Evolutionary conservation across 2,113 vertebrate genomes (phyloP), one percentile per base, ranked within the genome.

Genomic region (Hylia prasina): DNA sequence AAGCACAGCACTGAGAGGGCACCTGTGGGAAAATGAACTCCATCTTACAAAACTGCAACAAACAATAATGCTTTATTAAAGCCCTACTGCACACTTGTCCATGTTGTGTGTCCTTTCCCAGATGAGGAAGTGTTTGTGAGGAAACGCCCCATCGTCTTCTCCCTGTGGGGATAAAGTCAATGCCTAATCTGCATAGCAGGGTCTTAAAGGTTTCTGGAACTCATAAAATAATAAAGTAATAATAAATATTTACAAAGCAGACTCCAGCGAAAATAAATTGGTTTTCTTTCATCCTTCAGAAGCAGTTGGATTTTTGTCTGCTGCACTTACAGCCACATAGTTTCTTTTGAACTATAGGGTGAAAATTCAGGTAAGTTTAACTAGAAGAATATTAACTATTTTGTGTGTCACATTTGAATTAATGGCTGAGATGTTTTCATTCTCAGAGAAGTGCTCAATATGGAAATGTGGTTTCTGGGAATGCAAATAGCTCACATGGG

Each of bases 401-500:
- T 88, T 89, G 33, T 44, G 53, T 86, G 88, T 93, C 80, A 80
- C 68, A 87, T 97, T 96, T 58, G 44, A 97, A 95, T 95, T 83
- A 95, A 79, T 84, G 66, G 69, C 44, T 53, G 28, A 94, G 56
- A 25, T 33, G 51, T 88, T 86, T 91, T 90, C 61, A 65, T 76
- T 76, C 64, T 97, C 66, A 45, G 73, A 93, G 64, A 95, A 88
- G 30, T 89, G 31, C 82, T 87, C 42, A 47, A 24, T 91, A 97
- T 85, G 91, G 95, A 98, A 98, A 98, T 84, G 27, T 91, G 82
- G 60, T 93, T 95, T 96, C 88, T 97, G 96, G 93, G 86, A 96
- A 97, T 80, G 88, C 96, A 98, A 98, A 98, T 94, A 94, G 33
- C 76, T 93, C 87, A 91, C 80, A 91, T 79, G 30, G 92, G 84